phyloP scores from a whole-genome alignment of 2,888 invertebrate genomes.

The Phengaris arion region DNA sequence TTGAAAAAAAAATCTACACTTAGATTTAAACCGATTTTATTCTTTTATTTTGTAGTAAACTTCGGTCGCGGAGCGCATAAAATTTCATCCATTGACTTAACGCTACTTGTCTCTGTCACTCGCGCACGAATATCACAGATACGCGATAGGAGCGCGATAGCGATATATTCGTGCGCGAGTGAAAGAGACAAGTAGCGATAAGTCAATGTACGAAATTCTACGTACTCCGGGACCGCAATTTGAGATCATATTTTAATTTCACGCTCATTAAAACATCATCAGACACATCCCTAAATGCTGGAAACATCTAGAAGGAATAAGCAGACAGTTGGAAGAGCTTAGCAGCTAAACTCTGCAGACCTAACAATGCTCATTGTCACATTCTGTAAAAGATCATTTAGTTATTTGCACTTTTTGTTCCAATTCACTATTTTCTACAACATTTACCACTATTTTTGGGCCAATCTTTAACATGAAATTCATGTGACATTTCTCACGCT shows the following conservation, averaged over 20 bases:
- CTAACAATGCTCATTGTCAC: constrained; percentile 24
- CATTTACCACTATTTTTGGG: background rate
- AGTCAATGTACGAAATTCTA: background rate
- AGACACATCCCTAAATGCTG: constrained; percentile 24
- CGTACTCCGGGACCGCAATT: background rate
- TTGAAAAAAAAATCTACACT: too few species aligned
- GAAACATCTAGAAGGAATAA: constrained; percentile 36
- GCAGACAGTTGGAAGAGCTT: constrained; percentile 43
- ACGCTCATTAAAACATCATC: constrained; percentile 18
- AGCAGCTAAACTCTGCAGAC: constrained; percentile 42
- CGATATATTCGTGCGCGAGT: too few species aligned
- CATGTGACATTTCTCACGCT: constrained; percentile 8
- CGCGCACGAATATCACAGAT: too few species aligned
- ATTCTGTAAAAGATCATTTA: constrained; percentile 20
- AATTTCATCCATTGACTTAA: too few species aligned
- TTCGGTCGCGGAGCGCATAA: too few species aligned
- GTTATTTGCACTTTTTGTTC: background rate
- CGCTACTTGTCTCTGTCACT: too few species aligned
- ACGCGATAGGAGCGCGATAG: too few species aligned
- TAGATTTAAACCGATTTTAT: too few species aligned
- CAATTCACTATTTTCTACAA: background rate
- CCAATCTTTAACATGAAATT: background rate
- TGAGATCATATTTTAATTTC: constrained; percentile 10
- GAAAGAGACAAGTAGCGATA: too few species aligned
- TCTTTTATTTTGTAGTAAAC: too few species aligned